These are phyloP conservation scores for Stichodactyla mertensii DNA, from an alignment of 64 coral and sea anemone genomes.

Conservation along the genomic window DNA sequence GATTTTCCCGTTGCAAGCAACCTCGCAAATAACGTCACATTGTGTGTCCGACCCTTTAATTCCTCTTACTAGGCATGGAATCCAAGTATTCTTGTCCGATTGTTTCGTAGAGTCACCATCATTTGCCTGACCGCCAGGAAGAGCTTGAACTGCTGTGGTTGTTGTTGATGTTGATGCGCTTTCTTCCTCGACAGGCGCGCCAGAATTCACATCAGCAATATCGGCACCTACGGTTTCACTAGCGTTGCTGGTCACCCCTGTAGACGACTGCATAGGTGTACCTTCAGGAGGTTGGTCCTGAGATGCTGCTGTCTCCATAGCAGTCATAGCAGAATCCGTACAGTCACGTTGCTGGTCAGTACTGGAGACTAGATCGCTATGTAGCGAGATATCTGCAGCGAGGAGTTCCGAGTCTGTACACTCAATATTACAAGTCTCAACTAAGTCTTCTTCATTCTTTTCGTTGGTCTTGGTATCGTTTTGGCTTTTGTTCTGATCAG, in stretches of 20 bases:
- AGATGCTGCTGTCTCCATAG: neutral
- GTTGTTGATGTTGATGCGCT: neutral
- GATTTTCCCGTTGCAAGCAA: no score
- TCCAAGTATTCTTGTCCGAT: neutral
- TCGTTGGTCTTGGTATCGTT: neutral
- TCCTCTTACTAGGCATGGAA: neutral
- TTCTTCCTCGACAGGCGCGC: neutral
- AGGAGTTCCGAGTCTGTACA: conserved; percentile 8
- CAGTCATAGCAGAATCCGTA: neutral
- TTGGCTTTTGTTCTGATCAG: neutral
- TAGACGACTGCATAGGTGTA: neutral
- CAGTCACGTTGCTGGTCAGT: neutral
- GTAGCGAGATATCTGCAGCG: neutral
- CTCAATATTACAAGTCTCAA: neutral
- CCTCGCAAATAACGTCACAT: no score
- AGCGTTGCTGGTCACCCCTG: neutral
- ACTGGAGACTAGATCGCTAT: neutral
- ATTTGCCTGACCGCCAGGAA: neutral
- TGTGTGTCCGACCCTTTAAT: neutral
- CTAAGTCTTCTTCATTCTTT: neutral
- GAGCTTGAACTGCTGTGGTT: neutral
- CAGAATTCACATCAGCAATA: neutral
- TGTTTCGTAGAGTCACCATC: neutral
- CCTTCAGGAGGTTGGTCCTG: neutral
- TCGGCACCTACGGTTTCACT: neutral